Evolutionary conservation across 2,113 vertebrate genomes (phyloP).

Genomic region (Hiodon tergisus): DNA sequence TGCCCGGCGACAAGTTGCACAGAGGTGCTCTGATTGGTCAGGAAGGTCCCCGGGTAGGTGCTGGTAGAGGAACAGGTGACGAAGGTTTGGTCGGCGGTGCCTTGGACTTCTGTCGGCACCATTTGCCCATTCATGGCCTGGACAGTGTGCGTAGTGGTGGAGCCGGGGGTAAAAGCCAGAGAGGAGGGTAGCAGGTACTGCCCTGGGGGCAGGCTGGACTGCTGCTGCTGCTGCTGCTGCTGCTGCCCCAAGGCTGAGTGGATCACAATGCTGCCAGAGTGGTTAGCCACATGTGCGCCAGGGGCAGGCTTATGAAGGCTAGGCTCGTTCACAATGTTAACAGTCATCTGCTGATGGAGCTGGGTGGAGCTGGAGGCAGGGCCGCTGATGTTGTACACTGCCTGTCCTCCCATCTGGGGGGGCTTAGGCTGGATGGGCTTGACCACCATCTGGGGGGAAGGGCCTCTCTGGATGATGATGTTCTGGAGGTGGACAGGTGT

Average conservation of each 20-base stretch:
- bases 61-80: slow-evolving; percentile 54
- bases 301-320: slow-evolving; percentile 13
- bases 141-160: slow-evolving; percentile 69
- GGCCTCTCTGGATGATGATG: slow-evolving; percentile 93
- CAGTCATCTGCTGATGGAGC: slow-evolving; percentile 37
- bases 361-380: slow-evolving; percentile 19
- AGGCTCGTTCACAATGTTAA: slow-evolving; percentile 26
- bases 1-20: slow-evolving; percentile 72
- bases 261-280: slow-evolving; percentile 48
- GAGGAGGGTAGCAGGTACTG: slow-evolving; percentile 85
- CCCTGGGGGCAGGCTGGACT: slow-evolving; percentile 66
- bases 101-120: slow-evolving; percentile 66
- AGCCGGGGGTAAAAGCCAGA: slow-evolving; percentile 74
- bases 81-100: slow-evolving; percentile 54
- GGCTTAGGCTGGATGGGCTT: slow-evolving; percentile 96
- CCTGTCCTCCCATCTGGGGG: slow-evolving; percentile 79
- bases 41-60: slow-evolving; percentile 74
- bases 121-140: slow-evolving; percentile 80
- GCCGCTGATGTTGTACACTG: slow-evolving; percentile 78
- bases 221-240: slow-evolving; percentile 59
- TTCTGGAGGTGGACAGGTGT: slow-evolving; percentile 88
- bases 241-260: slow-evolving; percentile 69
- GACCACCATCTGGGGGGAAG: slow-evolving; percentile 66
- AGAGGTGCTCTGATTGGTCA: slow-evolving; percentile 67
- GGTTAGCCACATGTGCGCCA: slow-evolving; percentile 59